phyloP scores from a whole-genome alignment of 92 coral and sea anemone genomes.

The Micromussa lordhowensis region DNA sequence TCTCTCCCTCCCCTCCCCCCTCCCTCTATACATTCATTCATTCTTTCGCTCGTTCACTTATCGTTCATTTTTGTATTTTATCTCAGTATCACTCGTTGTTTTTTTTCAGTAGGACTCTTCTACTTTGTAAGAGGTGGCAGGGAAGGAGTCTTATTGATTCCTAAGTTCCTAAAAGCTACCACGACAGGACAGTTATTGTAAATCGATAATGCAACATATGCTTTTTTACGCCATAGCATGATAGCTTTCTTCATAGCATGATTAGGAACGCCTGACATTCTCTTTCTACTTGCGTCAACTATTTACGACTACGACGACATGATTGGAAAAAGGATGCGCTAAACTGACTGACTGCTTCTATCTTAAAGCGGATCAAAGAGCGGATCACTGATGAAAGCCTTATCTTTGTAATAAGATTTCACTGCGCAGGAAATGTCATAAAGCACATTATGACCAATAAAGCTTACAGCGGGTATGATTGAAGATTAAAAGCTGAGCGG shows the following conservation, averaged over 20 bases:
- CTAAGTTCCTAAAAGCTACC: no score
- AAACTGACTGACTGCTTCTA: neutral
- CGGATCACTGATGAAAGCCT: neutral
- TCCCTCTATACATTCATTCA: no score
- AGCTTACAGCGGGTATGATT: neutral
- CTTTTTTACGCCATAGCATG: neutral
- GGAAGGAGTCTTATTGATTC: no score
- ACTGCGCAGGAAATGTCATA: neutral
- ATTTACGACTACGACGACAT: neutral
- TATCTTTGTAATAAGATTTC: neutral
- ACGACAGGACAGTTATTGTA: no score
- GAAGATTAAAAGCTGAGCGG: neutral
- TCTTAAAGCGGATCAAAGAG: neutral
- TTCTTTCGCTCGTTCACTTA: no score
- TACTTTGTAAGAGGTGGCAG: no score
- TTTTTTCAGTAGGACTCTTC: no score
- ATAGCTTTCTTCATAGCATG: neutral
- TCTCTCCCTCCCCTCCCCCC: no score
- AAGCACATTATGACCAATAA: neutral
- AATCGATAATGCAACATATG: neutral
- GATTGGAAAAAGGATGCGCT: neutral
- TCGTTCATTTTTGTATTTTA: no score
- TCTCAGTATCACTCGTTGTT: no score
- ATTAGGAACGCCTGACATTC: neutral
- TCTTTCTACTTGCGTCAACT: neutral